Base-by-base conservation (phyloP, 2,888 invertebrate genomes). In the Zaprionus obscuricornis region DNA sequence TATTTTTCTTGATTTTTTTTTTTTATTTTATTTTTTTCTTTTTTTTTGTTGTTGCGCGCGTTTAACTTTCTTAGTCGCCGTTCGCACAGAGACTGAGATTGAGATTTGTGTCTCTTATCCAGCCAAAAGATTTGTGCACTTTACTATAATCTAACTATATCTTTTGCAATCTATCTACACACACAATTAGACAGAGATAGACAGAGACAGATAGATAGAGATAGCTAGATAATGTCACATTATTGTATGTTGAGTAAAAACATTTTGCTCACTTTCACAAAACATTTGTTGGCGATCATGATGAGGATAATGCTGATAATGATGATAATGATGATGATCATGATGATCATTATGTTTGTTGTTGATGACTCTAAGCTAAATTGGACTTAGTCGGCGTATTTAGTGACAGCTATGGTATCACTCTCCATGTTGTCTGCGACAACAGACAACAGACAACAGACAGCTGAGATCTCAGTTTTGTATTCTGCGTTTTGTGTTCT, bases 31-130 rank as follows among this genome's bases (percentile, higher is more conserved):
- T 40, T 63, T 39, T 31, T 22, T 37, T 36, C 18, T n/a, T n/a
- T n/a, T n/a, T n/a, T n/a, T n/a, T n/a, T n/a, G n/a, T n/a, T n/a
- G 27, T 33, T 33, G 66, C 59, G 64, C 66, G 58, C 13, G 46
- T 56, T 50, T 20, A 76, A 74, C 81, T 81, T 85, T 70, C 60
- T 63, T 56, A 76, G 67, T 70, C 74, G 88, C 83, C 79, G 88
- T 87, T 87, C 84, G 87, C 83, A 82, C 74, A 76, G 84, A 87
- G 88, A 89, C 89, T 89, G 86, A 88, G 82, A 75, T 81, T 36
- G 45, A 55, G 47, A 50, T 33, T 11, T 13, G n/a, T 14, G 43
- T 76, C 73, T 84, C 84, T 87, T 84, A 88, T 88, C 87, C 85
- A 82, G 76, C 69, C 72, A 72, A 82, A 87, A 87, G 86, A 87